phyloP scores from a whole-genome alignment of 1,140 invertebrate species.

The Gonatopus flavifemur region DNA sequence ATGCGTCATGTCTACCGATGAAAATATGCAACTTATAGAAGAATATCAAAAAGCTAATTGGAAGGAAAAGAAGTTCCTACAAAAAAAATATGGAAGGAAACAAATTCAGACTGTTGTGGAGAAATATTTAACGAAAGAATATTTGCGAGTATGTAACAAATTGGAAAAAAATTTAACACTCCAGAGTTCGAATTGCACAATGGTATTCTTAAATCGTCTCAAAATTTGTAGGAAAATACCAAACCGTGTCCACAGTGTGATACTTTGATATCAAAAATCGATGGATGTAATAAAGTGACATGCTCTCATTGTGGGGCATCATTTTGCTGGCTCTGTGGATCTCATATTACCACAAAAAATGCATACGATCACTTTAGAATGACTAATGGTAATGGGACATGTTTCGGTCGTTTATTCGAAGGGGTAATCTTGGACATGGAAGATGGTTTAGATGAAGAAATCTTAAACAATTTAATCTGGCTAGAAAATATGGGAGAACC shows the following conservation, averaged over 20 bases:
- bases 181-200: too few species aligned
- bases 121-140: slow-evolving; percentile 20
- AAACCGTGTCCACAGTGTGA: slow-evolving; percentile 67
- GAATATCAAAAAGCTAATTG: slow-evolving; percentile 16
- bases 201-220: too few species aligned
- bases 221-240: slow-evolving; percentile 49
- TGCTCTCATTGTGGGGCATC: slow-evolving; percentile 63
- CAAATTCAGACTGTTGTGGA: slow-evolving; percentile 27
- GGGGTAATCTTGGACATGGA: background rate
- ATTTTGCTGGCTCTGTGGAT: slow-evolving; percentile 68
- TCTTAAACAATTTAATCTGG: background rate
- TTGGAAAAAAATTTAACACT: too few species aligned
- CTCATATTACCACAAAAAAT: slow-evolving; percentile 48
- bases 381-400: slow-evolving; percentile 16
- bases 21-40: slow-evolving; percentile 16
- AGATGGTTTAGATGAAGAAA: background rate
- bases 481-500: too few species aligned
- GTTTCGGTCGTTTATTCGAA: slow-evolving; percentile 18
- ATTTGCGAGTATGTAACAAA: slow-evolving; percentile 24
- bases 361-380: slow-evolving; percentile 63
- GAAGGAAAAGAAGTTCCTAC: slow-evolving; percentile 8
- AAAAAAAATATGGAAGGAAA: slow-evolving; percentile 26
- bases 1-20: slow-evolving; percentile 18
- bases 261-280: slow-evolving; percentile 64
- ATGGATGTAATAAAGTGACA: slow-evolving; percentile 71